These are phyloP conservation scores for Leptopilina drosophilae DNA, from an alignment of 2,888 invertebrate species.

Conservation along the genomic window DNA sequence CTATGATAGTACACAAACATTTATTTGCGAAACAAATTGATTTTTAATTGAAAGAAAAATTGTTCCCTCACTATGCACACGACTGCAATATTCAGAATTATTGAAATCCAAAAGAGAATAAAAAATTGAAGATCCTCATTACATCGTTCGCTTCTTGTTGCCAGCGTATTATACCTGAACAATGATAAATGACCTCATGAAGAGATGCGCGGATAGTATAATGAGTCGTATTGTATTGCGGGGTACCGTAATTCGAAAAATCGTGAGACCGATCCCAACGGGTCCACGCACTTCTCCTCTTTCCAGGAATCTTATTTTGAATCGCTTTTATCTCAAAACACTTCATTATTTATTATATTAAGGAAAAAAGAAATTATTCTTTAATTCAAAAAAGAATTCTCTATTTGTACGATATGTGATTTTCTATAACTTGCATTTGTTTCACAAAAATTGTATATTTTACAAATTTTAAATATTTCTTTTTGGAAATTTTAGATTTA, in stretches of 20 bases:
- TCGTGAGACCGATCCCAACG: conserved; percentile 28
- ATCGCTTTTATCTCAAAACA: no score
- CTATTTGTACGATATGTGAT: no score
- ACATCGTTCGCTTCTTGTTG: neutral
- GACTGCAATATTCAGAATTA: neutral
- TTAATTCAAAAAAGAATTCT: neutral
- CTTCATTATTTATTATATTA: neutral
- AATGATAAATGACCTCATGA: conserved; percentile 44
- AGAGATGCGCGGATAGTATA: conserved; percentile 73
- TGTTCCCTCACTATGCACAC: no score
- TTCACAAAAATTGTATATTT: no score
- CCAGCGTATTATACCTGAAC: conserved; percentile 16
- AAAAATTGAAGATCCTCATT: neutral
- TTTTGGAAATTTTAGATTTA: no score
- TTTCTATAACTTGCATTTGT: no score
- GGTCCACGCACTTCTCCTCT: neutral
- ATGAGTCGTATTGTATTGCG: conserved; percentile 72
- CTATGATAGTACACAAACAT: no score
- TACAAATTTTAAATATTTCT: no score
- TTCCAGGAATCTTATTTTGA: conserved; percentile 16
- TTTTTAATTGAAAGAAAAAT: no score
- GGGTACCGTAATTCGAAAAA: conserved; percentile 36
- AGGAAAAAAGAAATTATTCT: conserved; percentile 26
- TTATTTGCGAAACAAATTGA: no score
- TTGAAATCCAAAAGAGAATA: neutral